Base-by-base conservation (phyloP, 2,797 vertebrate genomes). In the Xerus rutilus region DNA sequence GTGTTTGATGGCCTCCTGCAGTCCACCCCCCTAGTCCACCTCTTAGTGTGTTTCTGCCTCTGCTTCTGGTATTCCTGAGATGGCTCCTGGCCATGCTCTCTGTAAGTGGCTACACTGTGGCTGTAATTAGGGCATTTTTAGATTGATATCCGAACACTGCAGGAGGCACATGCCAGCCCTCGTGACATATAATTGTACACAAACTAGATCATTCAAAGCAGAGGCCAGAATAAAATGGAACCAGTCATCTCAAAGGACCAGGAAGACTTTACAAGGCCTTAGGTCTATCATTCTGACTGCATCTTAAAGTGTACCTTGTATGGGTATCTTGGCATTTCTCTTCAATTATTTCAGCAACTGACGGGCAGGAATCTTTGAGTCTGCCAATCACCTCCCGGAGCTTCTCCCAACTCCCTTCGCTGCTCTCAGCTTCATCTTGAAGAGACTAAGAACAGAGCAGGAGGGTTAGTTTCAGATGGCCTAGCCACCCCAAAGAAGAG, bases 401-500 rank as follows among this genome's bases (percentile, higher is more conserved):
- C 77, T 97, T 97, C 84, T 96, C 98, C 99, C 99, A 99, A 0
- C 96, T 98, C 12, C 96, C 96, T 89, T 98, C 98, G 25, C 88
- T 97, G 76, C 77, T 98, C 94, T 99, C 98, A 0, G 97, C 97
- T 96, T 99, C 98, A 5, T 99, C 97, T 11, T 98, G 99, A 93
- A 99, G 98, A 95, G 95, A 93, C 99, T 99, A 97, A 64, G 96
- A 95, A 95, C n/a, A 86, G 23, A 93, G 86, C 17, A 91, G 1
- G 43, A 67, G 20, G n/a, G 76, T 89, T 70, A 92, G 54, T 52
- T 96, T 77, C 59, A 47, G 62, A 76, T 2, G 39, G 28, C n/a
- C 69, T 35, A 43, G 74, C 18, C 23, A 25, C 39, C 20, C 67
- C 47, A 21, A 21, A 52, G 49, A 77, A 85, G 69, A 54, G 45